Conservation (phyloP, 2,888 invertebrate species). For the Philereme transversata region DNA sequence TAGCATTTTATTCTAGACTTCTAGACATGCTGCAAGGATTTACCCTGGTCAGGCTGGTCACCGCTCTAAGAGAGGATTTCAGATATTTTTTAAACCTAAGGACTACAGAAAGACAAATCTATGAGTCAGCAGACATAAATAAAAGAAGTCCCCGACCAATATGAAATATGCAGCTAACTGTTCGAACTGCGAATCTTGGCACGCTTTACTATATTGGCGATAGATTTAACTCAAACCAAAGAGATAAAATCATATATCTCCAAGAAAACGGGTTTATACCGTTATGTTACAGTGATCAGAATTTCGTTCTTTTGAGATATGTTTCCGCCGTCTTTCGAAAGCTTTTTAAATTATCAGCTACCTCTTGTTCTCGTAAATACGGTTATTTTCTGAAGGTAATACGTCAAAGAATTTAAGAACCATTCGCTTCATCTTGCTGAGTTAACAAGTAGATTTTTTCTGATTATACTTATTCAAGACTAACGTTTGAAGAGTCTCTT, state of each 20-base stretch:
- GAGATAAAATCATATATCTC: conserved; percentile 25
- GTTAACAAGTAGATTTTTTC: too few species aligned
- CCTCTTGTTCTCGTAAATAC: too few species aligned
- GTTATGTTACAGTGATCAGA: background rate
- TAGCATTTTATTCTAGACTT: too few species aligned
- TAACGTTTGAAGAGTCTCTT: too few species aligned
- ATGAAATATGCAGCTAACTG: conserved; percentile 71
- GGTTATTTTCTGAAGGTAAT: too few species aligned
- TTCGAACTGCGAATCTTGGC: conserved; percentile 54
- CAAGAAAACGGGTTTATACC: conserved; percentile 14
- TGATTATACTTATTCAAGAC: too few species aligned
- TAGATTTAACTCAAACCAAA: conserved; percentile 40
- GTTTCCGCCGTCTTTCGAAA: background rate
- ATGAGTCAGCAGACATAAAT: conserved; percentile 71
- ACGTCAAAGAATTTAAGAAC: too few species aligned
- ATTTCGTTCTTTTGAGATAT: background rate
- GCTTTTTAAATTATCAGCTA: too few species aligned
- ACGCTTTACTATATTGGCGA: conserved; percentile 55
- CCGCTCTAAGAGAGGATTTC: too few species aligned
- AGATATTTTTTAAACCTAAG: background rate
- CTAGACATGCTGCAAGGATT: too few species aligned
- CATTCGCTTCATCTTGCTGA: too few species aligned
- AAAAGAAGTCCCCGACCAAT: conserved; percentile 57
- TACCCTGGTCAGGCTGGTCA: too few species aligned
- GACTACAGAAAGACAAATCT: conserved; percentile 40